A percentile compares a stretch with the other conserved stretches of the same genome.
Conservation (phyloP, 2,888 invertebrate species). For the Cataglyphis livida region DNA sequence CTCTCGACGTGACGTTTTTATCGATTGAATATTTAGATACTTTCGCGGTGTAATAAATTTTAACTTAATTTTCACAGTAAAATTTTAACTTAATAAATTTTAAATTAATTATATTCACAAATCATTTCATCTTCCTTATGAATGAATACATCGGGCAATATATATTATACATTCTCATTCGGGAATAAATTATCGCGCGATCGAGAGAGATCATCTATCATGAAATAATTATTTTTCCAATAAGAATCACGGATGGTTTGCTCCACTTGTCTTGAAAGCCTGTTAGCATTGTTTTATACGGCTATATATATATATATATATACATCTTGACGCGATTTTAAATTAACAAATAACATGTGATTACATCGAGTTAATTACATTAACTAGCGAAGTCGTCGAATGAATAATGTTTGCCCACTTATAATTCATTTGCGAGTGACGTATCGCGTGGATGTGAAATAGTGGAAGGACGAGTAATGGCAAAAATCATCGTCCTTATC, state of each 20-base stretch:
- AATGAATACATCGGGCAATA: background rate
- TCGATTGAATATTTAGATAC: background rate
- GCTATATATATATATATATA: no score
- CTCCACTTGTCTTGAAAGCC: conserved; percentile 9
- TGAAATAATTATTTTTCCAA: conserved; percentile 32
- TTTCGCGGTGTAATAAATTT: background rate
- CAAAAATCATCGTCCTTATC: conserved; percentile 43
- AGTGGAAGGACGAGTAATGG: conserved; percentile 41
- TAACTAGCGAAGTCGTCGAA: conserved; percentile 41
- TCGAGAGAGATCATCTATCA: conserved; percentile 4
- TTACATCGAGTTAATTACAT: conserved; percentile 43
- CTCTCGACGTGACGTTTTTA: background rate
- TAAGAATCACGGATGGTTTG: background rate
- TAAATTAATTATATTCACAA: background rate
- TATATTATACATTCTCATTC: background rate
- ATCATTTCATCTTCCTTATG: background rate
- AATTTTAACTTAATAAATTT: no score
- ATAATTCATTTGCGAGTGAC: conserved; percentile 38
- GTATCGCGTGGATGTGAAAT: conserved; percentile 44
- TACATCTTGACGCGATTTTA: conserved; percentile 23
- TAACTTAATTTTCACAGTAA: no score
- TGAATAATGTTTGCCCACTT: conserved; percentile 36
- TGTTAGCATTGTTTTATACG: background rate
- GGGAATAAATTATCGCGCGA: background rate
- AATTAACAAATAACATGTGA: conserved; percentile 34